Evolutionary conservation across 1,140 invertebrate genomes (phyloP).

Genomic region (Caenorhabditis remanei): DNA sequence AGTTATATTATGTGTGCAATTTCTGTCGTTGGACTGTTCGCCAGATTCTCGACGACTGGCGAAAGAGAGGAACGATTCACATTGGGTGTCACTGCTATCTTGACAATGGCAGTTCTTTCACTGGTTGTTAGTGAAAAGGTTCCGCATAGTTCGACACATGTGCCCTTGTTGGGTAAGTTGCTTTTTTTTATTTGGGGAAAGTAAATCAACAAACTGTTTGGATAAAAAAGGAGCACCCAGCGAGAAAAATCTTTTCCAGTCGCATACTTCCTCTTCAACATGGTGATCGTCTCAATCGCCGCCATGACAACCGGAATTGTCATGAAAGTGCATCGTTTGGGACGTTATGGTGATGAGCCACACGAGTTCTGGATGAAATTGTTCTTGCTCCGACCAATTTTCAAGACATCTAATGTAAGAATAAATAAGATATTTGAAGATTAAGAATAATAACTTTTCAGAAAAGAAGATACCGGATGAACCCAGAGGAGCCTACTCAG

Average conservation of each 20-base stretch:
- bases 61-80: constrained; percentile 74
- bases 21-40: constrained; percentile 72
- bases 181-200: not conserved
- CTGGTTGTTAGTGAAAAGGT: constrained; percentile 74
- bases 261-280: constrained; percentile 75
- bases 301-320: constrained; percentile 72
- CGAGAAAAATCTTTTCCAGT: constrained; percentile 70
- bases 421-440: not conserved
- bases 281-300: constrained; percentile 72
- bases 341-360: constrained; percentile 71
- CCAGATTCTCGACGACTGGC: constrained; percentile 72
- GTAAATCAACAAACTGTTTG: no score
- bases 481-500: constrained; percentile 25
- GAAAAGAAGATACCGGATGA: constrained; percentile 49
- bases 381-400: constrained; percentile 63
- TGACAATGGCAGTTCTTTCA: constrained; percentile 73
- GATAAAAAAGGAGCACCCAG: no score
- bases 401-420: not conserved
- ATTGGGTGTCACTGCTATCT: constrained; percentile 71
- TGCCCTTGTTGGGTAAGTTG: constrained; percentile 70
- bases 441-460: constrained; percentile 8
- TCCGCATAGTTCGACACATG: constrained; percentile 72
- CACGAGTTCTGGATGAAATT: constrained; percentile 65
- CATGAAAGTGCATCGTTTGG: constrained; percentile 72
- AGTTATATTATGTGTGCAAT: constrained; percentile 74